These are phyloP conservation scores for Theocolax elegans DNA, from an alignment of 1,140 invertebrate genomes.

Conservation along the genomic window DNA sequence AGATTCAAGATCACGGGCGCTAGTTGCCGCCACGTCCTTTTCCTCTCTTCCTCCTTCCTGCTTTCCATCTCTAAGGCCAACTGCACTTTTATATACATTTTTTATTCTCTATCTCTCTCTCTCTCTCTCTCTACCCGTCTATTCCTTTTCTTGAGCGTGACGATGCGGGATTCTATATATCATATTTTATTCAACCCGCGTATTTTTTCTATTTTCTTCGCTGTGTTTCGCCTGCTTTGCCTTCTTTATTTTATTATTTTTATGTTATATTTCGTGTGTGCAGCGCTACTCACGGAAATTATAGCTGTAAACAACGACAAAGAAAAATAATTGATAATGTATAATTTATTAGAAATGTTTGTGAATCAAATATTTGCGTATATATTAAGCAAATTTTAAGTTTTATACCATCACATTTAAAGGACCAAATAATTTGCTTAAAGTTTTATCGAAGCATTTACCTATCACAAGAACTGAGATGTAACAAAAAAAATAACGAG, in stretches of 20 bases:
- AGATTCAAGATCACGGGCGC: slow-evolving; percentile 60
- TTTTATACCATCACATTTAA: no score
- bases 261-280: no score
- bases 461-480: no score
- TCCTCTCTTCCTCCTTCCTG: slow-evolving; percentile 13
- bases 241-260: background rate
- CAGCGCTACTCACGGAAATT: no score
- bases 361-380: no score
- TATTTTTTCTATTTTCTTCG: background rate
- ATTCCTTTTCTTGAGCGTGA: no score
- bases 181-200: background rate
- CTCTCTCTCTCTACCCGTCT: background rate
- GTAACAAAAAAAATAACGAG: no score
- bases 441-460: no score
- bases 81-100: background rate
- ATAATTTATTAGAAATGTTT: no score
- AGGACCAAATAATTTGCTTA: no score
- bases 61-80: slow-evolving; percentile 17
- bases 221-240: background rate
- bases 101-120: background rate
- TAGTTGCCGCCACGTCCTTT: slow-evolving; percentile 6
- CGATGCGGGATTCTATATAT: background rate
- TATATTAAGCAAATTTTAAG: no score
- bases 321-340: background rate
- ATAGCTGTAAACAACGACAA: no score